Conservation (phyloP, 2,888 invertebrate species). For the Leucozona laternaria region DNA sequence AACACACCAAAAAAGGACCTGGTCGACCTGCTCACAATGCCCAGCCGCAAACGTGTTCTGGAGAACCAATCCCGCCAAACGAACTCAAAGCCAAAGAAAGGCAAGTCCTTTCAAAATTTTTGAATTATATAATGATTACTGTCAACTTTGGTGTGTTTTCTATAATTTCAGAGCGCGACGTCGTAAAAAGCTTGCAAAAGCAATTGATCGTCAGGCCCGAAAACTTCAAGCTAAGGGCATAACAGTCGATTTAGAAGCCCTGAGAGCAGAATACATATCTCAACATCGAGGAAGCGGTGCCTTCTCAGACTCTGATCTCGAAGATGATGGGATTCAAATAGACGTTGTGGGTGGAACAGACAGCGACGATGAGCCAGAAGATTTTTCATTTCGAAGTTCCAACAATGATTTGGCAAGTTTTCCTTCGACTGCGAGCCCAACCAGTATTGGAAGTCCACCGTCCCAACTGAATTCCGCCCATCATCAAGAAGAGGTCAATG, state of each 20-base stretch:
- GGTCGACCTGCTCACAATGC: slow-evolving; percentile 99
- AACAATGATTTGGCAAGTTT: slow-evolving; percentile 78
- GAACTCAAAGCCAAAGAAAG: slow-evolving; percentile 93
- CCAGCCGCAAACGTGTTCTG: slow-evolving; percentile 98
- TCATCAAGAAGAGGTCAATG: slow-evolving; percentile 78
- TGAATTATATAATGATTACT: neutral
- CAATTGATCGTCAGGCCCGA: slow-evolving; percentile 95
- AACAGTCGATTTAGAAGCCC: slow-evolving; percentile 93
- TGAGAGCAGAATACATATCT: slow-evolving; percentile 93
- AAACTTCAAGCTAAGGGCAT: slow-evolving; percentile 96
- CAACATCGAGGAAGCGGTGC: slow-evolving; percentile 87
- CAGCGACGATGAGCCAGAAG: slow-evolving; percentile 87
- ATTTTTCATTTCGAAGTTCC: slow-evolving; percentile 84
- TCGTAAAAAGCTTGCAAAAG: slow-evolving; percentile 96
- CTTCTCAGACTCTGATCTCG: slow-evolving; percentile 87
- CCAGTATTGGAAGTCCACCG: slow-evolving; percentile 77
- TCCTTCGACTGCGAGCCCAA: slow-evolving; percentile 78
- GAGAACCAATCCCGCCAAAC: slow-evolving; percentile 97
- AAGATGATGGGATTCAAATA: slow-evolving; percentile 90
- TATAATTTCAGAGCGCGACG: slow-evolving; percentile 88
- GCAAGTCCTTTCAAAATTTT: slow-evolving; percentile 82
- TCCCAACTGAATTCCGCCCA: slow-evolving; percentile 83
- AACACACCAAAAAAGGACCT: slow-evolving; percentile 99
- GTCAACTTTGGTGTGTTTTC: neutral
- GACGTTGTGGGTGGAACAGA: slow-evolving; percentile 93